Evolutionary conservation across 1,140 invertebrate species (phyloP), one percentile per base, ranked within the genome.

Genomic region (Caenorhabditis latens): DNA sequence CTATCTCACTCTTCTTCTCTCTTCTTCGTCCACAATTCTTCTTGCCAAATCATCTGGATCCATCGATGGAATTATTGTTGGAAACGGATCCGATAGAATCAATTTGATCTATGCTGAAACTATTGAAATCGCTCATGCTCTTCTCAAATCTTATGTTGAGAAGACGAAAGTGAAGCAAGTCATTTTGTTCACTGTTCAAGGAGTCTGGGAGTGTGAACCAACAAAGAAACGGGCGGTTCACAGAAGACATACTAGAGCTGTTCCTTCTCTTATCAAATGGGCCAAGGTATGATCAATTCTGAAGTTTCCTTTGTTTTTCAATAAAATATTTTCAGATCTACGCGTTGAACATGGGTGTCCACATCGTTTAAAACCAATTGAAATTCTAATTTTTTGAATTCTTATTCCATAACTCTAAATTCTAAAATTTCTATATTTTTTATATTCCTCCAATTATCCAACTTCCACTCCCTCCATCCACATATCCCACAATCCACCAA

Each of bases 281-380:
- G 85, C 48, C 32, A 89, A 89, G 50, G 86, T 86, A 0, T 24
- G 43, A 9, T 32, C 32, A 32, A 32, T 3, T 42, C 21, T 24
- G 24, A 67, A 14, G 4, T 40, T 19, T 40, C 0, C 13, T 32
- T 0, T 43, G 13, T 19, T 32, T n/a, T 19, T 67, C 5, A 67
- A 67, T 67, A 19, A 14, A 40, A 32, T n/a, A 67, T 32, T 85
- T 67, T 65, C 84, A 85, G 84, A 75, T 88, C 43, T 89, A 86
- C 87, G 88, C 87, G n/a, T 84, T 89, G 83, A 89, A 89, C 87
- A 88, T 89, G 84, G 88, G 88, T 42, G 67, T 83, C 48, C 86
- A 89, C 53, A 85, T 89, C 43, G 84, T 89, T 71, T 89, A 71
- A 84, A 32, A 32, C 32, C 32, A 32, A 32, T 2, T 1, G 32